Evolutionary conservation across 2,113 vertebrate genomes (phyloP), one percentile per base, ranked within the genome.

Genomic region (Chaetorhynchus papuensis): DNA sequence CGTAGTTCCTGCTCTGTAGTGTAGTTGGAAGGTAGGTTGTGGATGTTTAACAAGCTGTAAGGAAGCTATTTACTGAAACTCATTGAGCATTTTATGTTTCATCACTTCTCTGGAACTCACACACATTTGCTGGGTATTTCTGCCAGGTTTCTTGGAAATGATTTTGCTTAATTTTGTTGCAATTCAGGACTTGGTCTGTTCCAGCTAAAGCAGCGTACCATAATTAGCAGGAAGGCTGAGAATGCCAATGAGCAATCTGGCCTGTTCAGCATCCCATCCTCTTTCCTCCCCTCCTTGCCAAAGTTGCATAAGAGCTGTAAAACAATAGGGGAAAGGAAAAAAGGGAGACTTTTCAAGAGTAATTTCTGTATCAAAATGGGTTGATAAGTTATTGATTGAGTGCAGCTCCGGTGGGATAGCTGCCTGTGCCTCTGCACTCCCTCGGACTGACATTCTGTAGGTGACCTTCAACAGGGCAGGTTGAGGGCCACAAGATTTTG

Each of bases 391-490:
- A 13, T 2, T 39, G 56, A 17, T 11, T 35, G 53, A 13, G 20
- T 18, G 45, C 2, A 1, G 39, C 21, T 77, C 49, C n/a, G 1
- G 24, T 20, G 23, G 44, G 49, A 10, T n/a, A 6, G 39, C 9
- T 28, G n/a, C n/a, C 6, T 4, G 18, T 9, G 61, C 5, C 2
- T 19, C 1, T 39, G 56, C n/a, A 6, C 13, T 35, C 5, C 2
- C 1, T 3, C 1, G 5, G 5, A 1, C 53, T 57, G 59, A 5
- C 3, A 11, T 10, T 11, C 7, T 23, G 49, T 5, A 2, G 53
- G 24, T 45, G 54, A n/a, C 33, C 41, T 61, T 56, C 22, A 45
- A 2, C 23, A 24, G 56, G 52, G 47, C 53, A 41, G 33, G 49
- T 23, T 44, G 5, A 14, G 63, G 47, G 39, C 42, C 28, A 13